Evolutionary conservation across 2,888 invertebrate genomes (phyloP).

Genomic region (Thysanoteuthis rhombus): DNA sequence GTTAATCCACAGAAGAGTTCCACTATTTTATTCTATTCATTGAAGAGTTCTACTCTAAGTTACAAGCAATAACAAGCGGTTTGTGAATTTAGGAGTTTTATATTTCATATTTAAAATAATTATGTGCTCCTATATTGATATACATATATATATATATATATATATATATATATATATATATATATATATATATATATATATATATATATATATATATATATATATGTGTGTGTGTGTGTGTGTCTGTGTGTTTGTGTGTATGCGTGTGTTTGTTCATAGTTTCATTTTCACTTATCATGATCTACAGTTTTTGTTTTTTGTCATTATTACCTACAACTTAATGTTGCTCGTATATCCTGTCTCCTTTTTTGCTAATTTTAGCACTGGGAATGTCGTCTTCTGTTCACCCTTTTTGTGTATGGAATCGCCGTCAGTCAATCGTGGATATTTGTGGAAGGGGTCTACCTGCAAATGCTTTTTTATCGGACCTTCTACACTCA

Average conservation of each 20-base stretch:
- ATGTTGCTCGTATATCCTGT: neutral
- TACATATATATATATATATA: neutral
- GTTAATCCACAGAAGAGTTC: too few species aligned
- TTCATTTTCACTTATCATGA: too few species aligned
- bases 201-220: neutral
- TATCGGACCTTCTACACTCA: constrained; percentile 76
- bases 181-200: neutral
- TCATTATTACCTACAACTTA: neutral
- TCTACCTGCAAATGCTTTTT: constrained; percentile 77
- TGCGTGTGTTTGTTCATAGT: too few species aligned
- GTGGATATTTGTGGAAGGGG: constrained; percentile 79
- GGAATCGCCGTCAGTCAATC: constrained; percentile 76
- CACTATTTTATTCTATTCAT: too few species aligned
- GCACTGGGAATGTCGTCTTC: constrained; percentile 75
- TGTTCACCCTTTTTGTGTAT: constrained; percentile 76
- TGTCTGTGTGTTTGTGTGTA: neutral
- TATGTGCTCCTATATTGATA: neutral
- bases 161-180: neutral
- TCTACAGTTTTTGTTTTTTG: neutral
- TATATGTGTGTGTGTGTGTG: neutral
- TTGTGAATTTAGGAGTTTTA: too few species aligned
- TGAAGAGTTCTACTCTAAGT: too few species aligned
- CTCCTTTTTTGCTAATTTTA: constrained; percentile 53
- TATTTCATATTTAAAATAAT: too few species aligned
- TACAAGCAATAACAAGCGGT: too few species aligned